These are phyloP conservation scores for Pseudomyrmex pallidus DNA, from an alignment of 1,140 invertebrate genomes.

Conservation along the genomic window DNA sequence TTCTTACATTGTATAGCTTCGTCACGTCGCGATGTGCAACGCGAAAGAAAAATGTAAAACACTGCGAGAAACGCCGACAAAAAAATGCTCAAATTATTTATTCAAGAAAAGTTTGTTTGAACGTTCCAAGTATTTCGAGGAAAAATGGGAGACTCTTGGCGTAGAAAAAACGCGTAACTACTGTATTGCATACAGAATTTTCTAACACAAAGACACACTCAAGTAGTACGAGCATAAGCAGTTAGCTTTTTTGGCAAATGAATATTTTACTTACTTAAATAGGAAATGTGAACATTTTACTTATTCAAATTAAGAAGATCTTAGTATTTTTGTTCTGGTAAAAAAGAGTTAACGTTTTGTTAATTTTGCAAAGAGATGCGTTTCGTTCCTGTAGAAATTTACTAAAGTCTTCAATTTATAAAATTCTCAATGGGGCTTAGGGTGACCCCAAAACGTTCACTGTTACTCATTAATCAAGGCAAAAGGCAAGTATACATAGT, in stretches of 20 bases:
- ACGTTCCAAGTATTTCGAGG: not conserved
- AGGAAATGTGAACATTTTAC: no score
- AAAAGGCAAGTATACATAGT: not conserved
- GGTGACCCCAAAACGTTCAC: not conserved
- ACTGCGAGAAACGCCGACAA: constrained; percentile 20
- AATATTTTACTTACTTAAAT: no score
- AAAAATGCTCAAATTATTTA: constrained; percentile 13
- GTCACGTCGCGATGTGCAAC: not conserved
- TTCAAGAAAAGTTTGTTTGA: not conserved
- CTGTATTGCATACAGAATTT: no score
- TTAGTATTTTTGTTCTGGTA: not conserved
- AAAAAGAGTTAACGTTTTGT: no score
- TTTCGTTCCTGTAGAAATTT: not conserved
- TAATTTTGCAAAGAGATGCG: no score
- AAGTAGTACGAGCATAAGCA: no score
- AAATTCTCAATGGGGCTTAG: not conserved
- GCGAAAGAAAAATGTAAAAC: not conserved
- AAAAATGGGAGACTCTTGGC: no score
- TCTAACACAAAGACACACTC: no score
- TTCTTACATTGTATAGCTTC: constrained; percentile 2
- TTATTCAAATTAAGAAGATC: no score
- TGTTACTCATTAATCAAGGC: not conserved
- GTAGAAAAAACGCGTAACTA: no score
- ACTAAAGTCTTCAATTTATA: not conserved
- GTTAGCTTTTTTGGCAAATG: no score